Evolutionary conservation across 2,888 invertebrate species (phyloP).

Genomic region (Bellardia bayeri): DNA sequence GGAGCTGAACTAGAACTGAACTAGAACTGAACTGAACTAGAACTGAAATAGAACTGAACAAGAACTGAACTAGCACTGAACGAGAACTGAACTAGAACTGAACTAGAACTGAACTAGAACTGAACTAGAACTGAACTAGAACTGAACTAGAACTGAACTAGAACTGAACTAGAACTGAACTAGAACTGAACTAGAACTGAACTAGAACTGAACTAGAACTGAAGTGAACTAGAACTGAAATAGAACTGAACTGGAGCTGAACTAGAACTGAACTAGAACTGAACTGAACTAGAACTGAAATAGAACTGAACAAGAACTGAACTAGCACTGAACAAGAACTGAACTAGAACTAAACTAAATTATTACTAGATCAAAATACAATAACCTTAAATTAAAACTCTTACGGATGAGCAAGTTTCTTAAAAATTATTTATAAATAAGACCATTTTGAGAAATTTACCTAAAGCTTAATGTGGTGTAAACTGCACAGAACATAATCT

Average conservation of each 20-base stretch:
- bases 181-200: too few species aligned
- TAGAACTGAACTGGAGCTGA: neutral
- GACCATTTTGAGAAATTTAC: neutral
- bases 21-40: too few species aligned
- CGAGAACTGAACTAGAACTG: too few species aligned
- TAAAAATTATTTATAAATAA: too few species aligned
- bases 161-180: too few species aligned
- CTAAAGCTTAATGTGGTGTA: neutral
- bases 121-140: too few species aligned
- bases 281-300: too few species aligned
- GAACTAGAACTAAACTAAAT: neutral
- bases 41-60: neutral
- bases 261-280: neutral
- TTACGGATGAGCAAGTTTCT: too few species aligned
- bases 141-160: too few species aligned
- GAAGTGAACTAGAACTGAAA: constrained; percentile 3
- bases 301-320: neutral
- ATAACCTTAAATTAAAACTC: neutral
- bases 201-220: neutral
- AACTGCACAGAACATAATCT: neutral
- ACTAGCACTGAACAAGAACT: neutral
- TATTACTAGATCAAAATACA: neutral
- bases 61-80: too few species aligned
- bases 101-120: too few species aligned
- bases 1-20: too few species aligned